Conservation (phyloP, 1,140 invertebrate species). For the Achroia grisella region DNA sequence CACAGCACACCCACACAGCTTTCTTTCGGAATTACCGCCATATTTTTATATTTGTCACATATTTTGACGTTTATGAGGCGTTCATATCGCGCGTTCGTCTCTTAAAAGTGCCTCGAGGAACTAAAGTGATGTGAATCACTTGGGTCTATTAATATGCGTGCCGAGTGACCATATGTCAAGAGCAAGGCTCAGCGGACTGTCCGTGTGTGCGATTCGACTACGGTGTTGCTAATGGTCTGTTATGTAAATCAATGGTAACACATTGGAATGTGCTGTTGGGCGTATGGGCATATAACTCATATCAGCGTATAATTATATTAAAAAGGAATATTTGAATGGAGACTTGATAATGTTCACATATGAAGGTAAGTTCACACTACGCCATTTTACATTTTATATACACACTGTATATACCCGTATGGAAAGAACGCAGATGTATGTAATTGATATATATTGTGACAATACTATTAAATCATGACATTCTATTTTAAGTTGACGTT, state of each 20-base stretch:
- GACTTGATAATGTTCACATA: too few species aligned
- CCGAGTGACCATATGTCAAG: slow-evolving; percentile 67
- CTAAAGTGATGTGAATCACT: slow-evolving; percentile 59
- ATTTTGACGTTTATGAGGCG: not conserved
- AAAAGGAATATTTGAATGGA: too few species aligned
- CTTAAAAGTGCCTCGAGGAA: slow-evolving; percentile 38
- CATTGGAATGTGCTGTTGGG: not conserved
- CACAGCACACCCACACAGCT: not conserved
- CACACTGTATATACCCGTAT: too few species aligned
- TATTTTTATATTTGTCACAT: slow-evolving; percentile 1
- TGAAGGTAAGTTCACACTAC: too few species aligned
- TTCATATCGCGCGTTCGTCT: slow-evolving; percentile 53
- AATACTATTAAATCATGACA: too few species aligned
- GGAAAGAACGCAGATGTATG: too few species aligned
- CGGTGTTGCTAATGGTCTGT: slow-evolving; percentile 17
- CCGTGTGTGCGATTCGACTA: slow-evolving; percentile 29
- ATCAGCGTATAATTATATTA: too few species aligned
- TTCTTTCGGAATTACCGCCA: slow-evolving; percentile 18
- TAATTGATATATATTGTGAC: too few species aligned
- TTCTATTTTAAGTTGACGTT: too few species aligned
- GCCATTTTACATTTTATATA: too few species aligned
- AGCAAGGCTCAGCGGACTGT: slow-evolving; percentile 44
- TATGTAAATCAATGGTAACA: slow-evolving; percentile 13
- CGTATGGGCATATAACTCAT: not conserved
- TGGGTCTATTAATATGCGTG: slow-evolving; percentile 67